Base-by-base conservation (phyloP, 2,888 invertebrate species). In the Ectemnius lituratus region DNA sequence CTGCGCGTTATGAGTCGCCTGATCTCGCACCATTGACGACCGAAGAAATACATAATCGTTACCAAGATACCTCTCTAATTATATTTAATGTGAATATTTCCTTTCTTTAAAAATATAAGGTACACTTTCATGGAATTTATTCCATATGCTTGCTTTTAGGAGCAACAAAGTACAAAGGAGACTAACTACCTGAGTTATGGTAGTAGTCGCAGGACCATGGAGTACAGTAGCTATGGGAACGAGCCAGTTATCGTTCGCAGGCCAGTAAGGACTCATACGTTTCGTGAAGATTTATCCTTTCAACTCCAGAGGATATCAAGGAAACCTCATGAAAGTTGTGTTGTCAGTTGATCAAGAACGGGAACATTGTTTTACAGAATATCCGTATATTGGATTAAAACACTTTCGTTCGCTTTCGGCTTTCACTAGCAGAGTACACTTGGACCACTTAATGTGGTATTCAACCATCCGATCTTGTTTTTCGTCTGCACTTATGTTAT, bases 221-320 rank as follows among this genome's bases (percentile, higher is more conserved):
- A 88, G 64, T 91, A 91, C 76, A 89, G 87, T 70, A 91, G 80
- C 79, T 87, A 88, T 74, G 91, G 91, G 49, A 91, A 91, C 73
- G 86, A 89, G 27, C 85, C 89, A 8, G 88, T 91, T 11, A 85
- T 90, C 45, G 78, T 89, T 62, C 82, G 85, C 18, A 84, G 81
- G 80, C 75, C 84, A 11, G 14, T 62, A 6, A 77, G 64, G 2
- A 20, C 74, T 11, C 8, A 70, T 20, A 61, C 64, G 11, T 72
- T 80, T 60, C 57, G 27, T 46, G 67, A 60, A 45, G 64, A 76
- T 52, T 14, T 81, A 56, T 67, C 81, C 0, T 84, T 83, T 20
- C 83, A 80, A 23, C 70, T 87, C 28, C 75, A 80, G 4, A 83
- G 76, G 67, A 78, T 86, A 70, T 86, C 88, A 62, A 78, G 77